phyloP scores from a whole-genome alignment of 2,888 invertebrate genomes.

The Xanthia icteritia region DNA sequence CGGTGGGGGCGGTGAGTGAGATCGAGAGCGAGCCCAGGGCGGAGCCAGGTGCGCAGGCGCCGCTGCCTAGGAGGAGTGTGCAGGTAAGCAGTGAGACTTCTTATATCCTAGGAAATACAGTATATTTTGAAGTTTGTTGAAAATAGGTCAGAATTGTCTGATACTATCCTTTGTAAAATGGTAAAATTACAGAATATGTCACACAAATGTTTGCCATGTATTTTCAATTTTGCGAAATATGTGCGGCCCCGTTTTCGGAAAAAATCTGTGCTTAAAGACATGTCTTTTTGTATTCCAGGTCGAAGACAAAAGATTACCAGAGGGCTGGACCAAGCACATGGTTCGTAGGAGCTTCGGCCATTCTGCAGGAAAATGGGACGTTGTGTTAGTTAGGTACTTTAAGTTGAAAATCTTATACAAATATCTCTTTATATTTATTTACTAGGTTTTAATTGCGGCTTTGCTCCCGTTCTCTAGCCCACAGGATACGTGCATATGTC shows the following conservation, averaged over 20 bases:
- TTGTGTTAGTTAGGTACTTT: conserved; percentile 92
- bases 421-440: background rate
- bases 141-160: background rate
- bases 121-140: background rate
- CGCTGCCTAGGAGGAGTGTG: conserved; percentile 83
- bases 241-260: background rate
- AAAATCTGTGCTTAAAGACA: background rate
- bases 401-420: background rate
- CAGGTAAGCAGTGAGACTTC: conserved; percentile 72
- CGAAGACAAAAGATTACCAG: conserved; percentile 93
- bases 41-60: conserved; percentile 81
- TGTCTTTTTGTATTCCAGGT: conserved; percentile 85
- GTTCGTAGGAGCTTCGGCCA: conserved; percentile 92
- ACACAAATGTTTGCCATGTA: too few species aligned
- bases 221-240: too few species aligned
- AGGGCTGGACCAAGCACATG: conserved; percentile 95
- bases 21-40: conserved; percentile 81
- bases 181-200: background rate
- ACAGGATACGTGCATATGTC: background rate
- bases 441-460: background rate
- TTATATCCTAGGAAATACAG: background rate
- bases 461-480: background rate
- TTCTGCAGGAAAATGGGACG: conserved; percentile 95
- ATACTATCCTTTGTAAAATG: background rate
- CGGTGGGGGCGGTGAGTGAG: conserved; percentile 90